phyloP scores from a whole-genome alignment of 2,113 vertebrate genomes.

The Pelobates fuscus region DNA sequence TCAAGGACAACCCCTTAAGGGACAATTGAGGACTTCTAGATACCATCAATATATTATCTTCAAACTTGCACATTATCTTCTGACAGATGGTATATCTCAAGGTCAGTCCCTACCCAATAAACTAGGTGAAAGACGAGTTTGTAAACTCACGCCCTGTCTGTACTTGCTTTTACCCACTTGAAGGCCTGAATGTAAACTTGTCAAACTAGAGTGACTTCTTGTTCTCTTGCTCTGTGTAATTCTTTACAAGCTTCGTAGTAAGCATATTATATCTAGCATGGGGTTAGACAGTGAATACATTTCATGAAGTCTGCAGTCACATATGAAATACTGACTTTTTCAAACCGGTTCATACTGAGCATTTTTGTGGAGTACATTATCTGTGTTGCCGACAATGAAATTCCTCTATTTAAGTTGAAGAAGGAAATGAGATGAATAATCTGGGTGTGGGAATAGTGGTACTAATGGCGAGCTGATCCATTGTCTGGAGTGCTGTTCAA shows the following conservation, averaged over 20 bases:
- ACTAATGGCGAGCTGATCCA: no score
- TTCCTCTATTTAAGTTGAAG: no score
- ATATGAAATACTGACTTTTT: no score
- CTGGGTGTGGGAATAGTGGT: no score
- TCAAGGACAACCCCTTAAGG: background rate
- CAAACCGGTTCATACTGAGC: no score
- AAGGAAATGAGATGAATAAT: no score
- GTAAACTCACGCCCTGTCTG: conserved; percentile 11
- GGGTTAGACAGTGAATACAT: background rate
- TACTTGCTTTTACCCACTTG: conserved; percentile 1
- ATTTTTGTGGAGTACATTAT: no score
- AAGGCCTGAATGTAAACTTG: background rate
- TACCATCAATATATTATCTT: conserved; percentile 13
- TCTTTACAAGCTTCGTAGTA: background rate
- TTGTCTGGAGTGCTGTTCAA: no score
- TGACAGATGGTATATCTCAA: conserved; percentile 18
- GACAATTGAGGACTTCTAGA: conserved; percentile 8
- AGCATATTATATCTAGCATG: background rate
- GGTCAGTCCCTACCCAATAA: conserved; percentile 5
- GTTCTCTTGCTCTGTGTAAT: background rate
- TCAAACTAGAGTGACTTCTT: background rate
- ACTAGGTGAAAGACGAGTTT: background rate
- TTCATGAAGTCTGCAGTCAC: no score
- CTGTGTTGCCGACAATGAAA: no score
- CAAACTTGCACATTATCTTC: conserved; percentile 3